A percentile compares a stretch with the other conserved stretches of the same genome.
Conservation (phyloP, 2,797 vertebrate genomes). For the Cuniculus paca region DNA sequence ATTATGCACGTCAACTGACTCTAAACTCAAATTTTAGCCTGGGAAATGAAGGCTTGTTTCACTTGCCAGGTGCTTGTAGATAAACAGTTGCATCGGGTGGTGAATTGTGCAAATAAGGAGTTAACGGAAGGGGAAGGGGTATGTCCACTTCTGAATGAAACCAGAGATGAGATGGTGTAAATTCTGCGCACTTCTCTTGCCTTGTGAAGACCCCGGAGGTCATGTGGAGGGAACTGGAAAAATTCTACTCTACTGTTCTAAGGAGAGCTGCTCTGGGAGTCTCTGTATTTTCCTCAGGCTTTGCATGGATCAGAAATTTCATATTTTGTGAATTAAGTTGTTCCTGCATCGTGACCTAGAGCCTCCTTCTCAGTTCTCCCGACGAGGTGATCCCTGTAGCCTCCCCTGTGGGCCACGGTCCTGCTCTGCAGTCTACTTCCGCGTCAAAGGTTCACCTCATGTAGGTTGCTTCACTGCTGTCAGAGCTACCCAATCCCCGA, state of each 20-base stretch:
- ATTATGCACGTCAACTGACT: neutral
- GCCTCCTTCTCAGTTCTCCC: neutral
- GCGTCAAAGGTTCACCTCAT: neutral
- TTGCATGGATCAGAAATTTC: neutral
- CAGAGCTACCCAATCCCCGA: accelerated
- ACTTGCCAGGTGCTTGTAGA: neutral
- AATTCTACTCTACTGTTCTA: accelerated
- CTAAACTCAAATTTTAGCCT: neutral
- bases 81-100: accelerated
- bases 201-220: neutral
- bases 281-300: neutral
- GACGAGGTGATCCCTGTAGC: neutral
- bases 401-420: neutral
- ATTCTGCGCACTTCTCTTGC: accelerated
- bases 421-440: neutral
- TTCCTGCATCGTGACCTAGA: neutral
- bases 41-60: neutral
- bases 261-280: neutral
- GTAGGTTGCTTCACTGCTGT: neutral
- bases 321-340: neutral
- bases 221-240: neutral
- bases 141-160: neutral
- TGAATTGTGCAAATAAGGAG: neutral
- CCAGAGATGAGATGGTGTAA: neutral
- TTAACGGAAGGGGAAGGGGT: neutral